phyloP scores from a whole-genome alignment of 2,113 vertebrate species.

The Hippocampus comes region DNA sequence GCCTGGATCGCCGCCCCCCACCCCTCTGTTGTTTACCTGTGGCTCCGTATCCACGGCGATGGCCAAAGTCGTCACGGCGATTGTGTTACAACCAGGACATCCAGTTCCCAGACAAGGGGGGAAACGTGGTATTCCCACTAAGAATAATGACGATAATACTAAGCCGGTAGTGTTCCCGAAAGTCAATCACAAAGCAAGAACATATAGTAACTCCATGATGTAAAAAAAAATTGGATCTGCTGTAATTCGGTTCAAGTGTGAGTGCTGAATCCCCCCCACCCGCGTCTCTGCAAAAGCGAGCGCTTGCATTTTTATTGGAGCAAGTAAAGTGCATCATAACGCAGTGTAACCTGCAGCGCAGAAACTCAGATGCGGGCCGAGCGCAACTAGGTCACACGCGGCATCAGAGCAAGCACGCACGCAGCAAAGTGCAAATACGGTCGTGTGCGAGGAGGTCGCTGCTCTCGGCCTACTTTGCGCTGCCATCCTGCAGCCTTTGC shows the following conservation, averaged over 20 bases:
- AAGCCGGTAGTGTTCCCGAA: slow-evolving; percentile 59
- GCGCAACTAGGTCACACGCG: slow-evolving; percentile 57
- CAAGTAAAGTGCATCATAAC: slow-evolving; percentile 51
- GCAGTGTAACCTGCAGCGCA: slow-evolving; percentile 55
- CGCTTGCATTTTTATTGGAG: slow-evolving; percentile 31
- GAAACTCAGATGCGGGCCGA: slow-evolving; percentile 48
- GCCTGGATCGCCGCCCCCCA: background rate
- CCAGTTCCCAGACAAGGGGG: slow-evolving; percentile 52
- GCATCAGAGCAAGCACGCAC: slow-evolving; percentile 36
- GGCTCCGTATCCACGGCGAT: slow-evolving; percentile 45
- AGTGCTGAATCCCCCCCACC: slow-evolving; percentile 29
- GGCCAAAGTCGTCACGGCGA: slow-evolving; percentile 57
- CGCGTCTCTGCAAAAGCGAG: slow-evolving; percentile 14
- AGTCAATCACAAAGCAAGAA: slow-evolving; percentile 28
- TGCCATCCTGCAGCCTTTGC: slow-evolving; percentile 44
- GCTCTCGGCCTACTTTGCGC: slow-evolving; percentile 55
- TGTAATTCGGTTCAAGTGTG: background rate
- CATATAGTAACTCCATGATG: slow-evolving; percentile 1
- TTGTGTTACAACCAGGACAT: slow-evolving; percentile 68
- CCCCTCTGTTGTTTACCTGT: slow-evolving; percentile 64
- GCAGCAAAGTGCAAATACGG: slow-evolving; percentile 40
- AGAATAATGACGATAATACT: slow-evolving; percentile 28
- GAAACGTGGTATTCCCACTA: slow-evolving; percentile 54
- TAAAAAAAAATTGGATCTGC: background rate
- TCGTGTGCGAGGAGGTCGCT: slow-evolving; percentile 26